Base-by-base conservation (phyloP, 2,888 invertebrate genomes). In the Slavum lentiscoides region DNA sequence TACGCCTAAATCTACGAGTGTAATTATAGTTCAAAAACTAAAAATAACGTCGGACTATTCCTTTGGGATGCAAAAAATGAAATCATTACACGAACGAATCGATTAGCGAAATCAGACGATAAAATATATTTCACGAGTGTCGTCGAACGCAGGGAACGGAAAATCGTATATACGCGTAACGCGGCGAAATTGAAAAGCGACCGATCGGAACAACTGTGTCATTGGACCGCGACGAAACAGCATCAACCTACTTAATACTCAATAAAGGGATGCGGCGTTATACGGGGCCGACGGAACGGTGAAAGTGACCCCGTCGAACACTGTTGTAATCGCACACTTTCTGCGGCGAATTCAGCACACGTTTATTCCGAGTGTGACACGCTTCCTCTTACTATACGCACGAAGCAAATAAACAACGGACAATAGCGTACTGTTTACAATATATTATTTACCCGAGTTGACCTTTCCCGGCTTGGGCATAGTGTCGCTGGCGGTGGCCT, bases 391-490 rank as follows among this genome's bases (percentile, higher is more conserved):
- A 49, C 49, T 49, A 13, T 5, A 19, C 19, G 6, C 0, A 19
- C 19, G 19, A 55, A 19, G 19, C 19, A 4, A 55, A 55, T 5
- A 55, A 55, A 62, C 19, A 23, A 69, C 9, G 23, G 23, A 55
- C 11, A 68, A 43, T 17, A 23, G n/a, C 7, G 30, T 15, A 72
- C 43, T 21, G 6, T 43, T 43, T 9, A 77, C 74, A 84, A n/a
- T n/a, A n/a, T n/a, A n/a, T 4, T 30, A 30, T 86, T 85, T 86
- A 89, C 89, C 89, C 88, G 91, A 91, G 85, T 89, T 91, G 74
- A 92, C 92, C 86, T 90, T 89, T 83, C 92, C 92, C 84, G 89
- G 88, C 86, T 90, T 90, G 61, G 91, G 91, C 85, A 91, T 85
- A 75, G 89, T 87, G 86, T 91, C 91, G 83, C 86, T 87, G 80